Base-by-base conservation (phyloP, 53 echinoderm and acorn worm species). In the Luidia sarsii region DNA sequence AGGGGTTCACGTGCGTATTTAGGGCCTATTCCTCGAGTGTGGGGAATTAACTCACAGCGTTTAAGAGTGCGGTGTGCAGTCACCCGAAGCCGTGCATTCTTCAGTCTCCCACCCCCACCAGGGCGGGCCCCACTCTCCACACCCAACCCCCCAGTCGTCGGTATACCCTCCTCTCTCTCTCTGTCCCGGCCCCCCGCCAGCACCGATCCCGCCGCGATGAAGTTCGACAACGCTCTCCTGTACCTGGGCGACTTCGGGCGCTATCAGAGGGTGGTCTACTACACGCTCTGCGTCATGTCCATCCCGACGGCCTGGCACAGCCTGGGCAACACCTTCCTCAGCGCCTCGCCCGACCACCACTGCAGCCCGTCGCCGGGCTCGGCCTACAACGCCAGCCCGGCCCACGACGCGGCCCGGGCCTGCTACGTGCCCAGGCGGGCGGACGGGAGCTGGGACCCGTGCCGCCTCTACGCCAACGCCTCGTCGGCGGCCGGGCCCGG, bases 181-280 rank as follows among this genome's bases (percentile, higher is more conserved):
- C n/a, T n/a, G n/a, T n/a, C n/a, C n/a, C n/a, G n/a, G n/a, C n/a
- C n/a, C n/a, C n/a, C n/a, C n/a, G n/a, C n/a, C n/a, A n/a, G n/a
- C n/a, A n/a, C n/a, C n/a, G n/a, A 14, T 3, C 2, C 18, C 13
- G 2, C 13, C 7, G 32, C 60, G 14, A 75, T 65, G 75, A 49
- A 34, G 30, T 85, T 75, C 30, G 85, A 85, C 39, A 45, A 79
- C 24, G 54, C 67, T 45, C 35, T 86, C 15, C 21, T 67, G 25
- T 33, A 83, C 35, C 52, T 86, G 11, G 86, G 86, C 13, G 86
- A 79, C 37, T 86, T 86, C 48, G 86, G 86, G 41, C 67, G 68
- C 0, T 54, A 66, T 55, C 86, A 86, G 57, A 79, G 67, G 46
- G 27, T 39, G 1, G 28, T 67, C 3, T 86, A 67, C 51, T 79